Base-by-base conservation (phyloP, 2,113 vertebrate species). In the Larimichthys crocea region DNA sequence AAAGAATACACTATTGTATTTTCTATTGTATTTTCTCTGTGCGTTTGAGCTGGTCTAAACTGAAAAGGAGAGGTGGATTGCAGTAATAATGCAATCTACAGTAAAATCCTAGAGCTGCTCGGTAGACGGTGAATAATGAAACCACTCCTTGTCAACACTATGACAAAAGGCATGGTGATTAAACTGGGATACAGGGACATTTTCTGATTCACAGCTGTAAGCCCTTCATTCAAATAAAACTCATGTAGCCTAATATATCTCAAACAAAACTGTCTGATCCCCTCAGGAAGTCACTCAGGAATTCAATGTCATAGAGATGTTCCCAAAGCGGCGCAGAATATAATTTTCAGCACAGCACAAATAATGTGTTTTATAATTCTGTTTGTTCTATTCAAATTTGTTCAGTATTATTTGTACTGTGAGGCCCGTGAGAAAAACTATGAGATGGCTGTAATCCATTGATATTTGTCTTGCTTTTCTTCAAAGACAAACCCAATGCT, bases 301-400 rank as follows among this genome's bases (percentile, higher is more conserved):
- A 77, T 61, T 66, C 76, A 70, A 29, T 62, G 48, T 79, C 31
- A 65, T 17, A 59, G 56, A 67, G 66, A 74, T 52, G 29, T 48
- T 60, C 62, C 49, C 63, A 31, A 56, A 65, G 68, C 68, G 50
- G 62, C 9, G 2, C 24, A 9, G 16, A 75, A 53, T 48, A 71
- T 56, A 11, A 66, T 82, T 72, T 80, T 57, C 31, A 46, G 59
- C 56, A 31, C 15, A 29, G 46, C n/a, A 31, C 57, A 77, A 74
- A 80, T 76, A 55, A 85, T 49, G 52, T 5, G 0, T 50, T 80
- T 71, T 65, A 44, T 69, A 69, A 69, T 74, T 83, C 20, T 75
- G 26, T 89, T 81, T 77, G 68, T 64, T 73, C 22, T 22, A 53
- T 79, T 56, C 31, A 63, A 35, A 81, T 87, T 40, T 53, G 64